Conservation (phyloP, 1,140 invertebrate genomes). For the Scaptomyza pallida region DNA sequence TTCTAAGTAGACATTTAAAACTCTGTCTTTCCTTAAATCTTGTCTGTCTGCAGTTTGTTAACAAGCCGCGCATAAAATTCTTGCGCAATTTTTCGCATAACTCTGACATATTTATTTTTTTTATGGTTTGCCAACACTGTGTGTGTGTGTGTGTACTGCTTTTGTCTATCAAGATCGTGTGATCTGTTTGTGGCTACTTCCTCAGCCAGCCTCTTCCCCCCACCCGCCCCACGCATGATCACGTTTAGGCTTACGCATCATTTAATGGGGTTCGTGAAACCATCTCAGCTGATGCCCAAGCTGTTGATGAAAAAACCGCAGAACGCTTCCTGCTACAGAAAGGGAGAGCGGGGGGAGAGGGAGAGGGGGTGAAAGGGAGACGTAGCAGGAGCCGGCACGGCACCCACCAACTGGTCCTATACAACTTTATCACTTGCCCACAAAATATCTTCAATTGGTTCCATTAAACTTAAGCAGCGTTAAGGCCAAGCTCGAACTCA, state of each 20-base stretch:
- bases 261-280: slow-evolving; percentile 76
- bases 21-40: too few species aligned
- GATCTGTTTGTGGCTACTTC: slow-evolving; percentile 39
- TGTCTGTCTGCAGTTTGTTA: too few species aligned
- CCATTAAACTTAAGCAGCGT: slow-evolving; percentile 78
- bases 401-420: slow-evolving; percentile 72
- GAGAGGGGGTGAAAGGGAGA: neutral
- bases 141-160: too few species aligned
- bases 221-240: slow-evolving; percentile 60
- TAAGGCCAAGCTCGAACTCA: slow-evolving; percentile 1
- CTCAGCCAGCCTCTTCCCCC: neutral
- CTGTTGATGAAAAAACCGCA: slow-evolving; percentile 68
- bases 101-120: neutral
- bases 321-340: slow-evolving; percentile 28
- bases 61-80: too few species aligned
- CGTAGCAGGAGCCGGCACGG: slow-evolving; percentile 15
- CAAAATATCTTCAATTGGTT: slow-evolving; percentile 83
- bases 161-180: slow-evolving; percentile 70
- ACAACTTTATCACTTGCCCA: slow-evolving; percentile 81
- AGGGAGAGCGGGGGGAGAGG: neutral
- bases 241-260: slow-evolving; percentile 73
- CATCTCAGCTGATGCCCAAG: slow-evolving; percentile 31
- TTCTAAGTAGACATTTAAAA: too few species aligned
- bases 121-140: slow-evolving; percentile 22
- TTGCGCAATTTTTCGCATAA: too few species aligned